A percentile compares a stretch with the other conserved stretches of the same genome.
phyloP scores from a whole-genome alignment of 2,113 vertebrate species.

The Bos taurus region DNA sequence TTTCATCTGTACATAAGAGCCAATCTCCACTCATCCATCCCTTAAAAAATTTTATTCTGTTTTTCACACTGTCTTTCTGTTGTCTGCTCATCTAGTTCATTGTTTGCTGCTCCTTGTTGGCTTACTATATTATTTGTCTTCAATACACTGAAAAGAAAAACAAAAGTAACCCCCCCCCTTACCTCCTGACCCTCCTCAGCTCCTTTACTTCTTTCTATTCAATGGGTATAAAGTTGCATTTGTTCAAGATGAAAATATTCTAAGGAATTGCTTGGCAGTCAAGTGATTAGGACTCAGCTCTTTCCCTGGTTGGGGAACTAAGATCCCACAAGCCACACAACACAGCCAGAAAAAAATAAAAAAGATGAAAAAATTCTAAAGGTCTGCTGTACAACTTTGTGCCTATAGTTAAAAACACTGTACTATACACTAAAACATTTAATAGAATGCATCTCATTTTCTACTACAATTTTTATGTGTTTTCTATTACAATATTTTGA shows the following conservation, averaged over 20 bases:
- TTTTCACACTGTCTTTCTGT: background rate
- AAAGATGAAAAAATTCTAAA: background rate
- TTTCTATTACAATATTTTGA: background rate
- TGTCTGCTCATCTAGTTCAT: background rate
- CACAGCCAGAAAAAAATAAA: background rate
- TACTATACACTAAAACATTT: background rate
- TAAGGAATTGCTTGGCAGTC: background rate
- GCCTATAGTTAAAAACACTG: background rate
- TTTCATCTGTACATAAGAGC: background rate
- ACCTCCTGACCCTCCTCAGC: background rate
- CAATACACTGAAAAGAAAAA: background rate
- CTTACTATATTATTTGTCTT: background rate
- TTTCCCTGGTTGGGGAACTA: background rate
- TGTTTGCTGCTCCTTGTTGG: background rate
- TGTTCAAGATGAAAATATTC: background rate
- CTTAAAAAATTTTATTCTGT: background rate
- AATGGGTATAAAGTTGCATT: background rate
- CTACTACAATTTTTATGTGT: background rate
- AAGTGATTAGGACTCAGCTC: background rate
- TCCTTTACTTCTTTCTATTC: background rate
- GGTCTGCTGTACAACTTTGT: background rate
- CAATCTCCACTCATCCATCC: background rate
- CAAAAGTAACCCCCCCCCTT: background rate
- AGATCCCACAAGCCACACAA: background rate
- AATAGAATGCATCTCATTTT: background rate